Evolutionary conservation across 2,888 invertebrate genomes (phyloP), one percentile per base, ranked within the genome.

Genomic region (Dryomyza anilis): DNA sequence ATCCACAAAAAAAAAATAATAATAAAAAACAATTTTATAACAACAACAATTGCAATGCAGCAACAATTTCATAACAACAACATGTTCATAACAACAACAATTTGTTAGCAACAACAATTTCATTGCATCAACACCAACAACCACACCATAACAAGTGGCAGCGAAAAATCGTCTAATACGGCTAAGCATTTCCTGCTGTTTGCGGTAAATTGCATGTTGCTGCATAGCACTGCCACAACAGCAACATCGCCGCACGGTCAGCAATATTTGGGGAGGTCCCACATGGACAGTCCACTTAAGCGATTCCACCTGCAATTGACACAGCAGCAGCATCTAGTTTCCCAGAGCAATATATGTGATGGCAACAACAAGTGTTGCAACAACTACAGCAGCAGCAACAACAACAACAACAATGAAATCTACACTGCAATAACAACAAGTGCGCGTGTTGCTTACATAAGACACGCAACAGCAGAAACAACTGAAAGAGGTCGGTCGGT

Each of bases 261-360:
- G 10, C 43, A 27, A 53, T 61, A 53, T 52, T 60, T 61, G 66
- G 69, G 71, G 71, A 69, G 71, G 71, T 71, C 71, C 69, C 60
- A 67, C 69, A 69, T 67, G 68, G 71, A 71, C 71, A 71, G 71
- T 64, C 70, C 70, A 71, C 70, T 71, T 71, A 71, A 70, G 68
- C 71, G 68, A 70, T 69, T 71, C 71, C 71, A 71, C 71, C 71
- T 71, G 71, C 70, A 71, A 71, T 71, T 71, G 71, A 71, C 71
- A 71, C 70, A 71, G 66, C 58, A 21, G 55, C 55, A 63, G 62
- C 62, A 62, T 6, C 23, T 3, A 23, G n/a, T 5, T 21, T 19
- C n/a, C 19, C 16, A 33, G 36, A 55, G 55, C 55, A 55, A 39
- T 33, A n/a, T n/a, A n/a, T n/a, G n/a, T n/a, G 21, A 21, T 36